These are phyloP conservation scores for Casuarius casuarius DNA, from an alignment of 2,113 vertebrate genomes.

Conservation along the genomic window DNA sequence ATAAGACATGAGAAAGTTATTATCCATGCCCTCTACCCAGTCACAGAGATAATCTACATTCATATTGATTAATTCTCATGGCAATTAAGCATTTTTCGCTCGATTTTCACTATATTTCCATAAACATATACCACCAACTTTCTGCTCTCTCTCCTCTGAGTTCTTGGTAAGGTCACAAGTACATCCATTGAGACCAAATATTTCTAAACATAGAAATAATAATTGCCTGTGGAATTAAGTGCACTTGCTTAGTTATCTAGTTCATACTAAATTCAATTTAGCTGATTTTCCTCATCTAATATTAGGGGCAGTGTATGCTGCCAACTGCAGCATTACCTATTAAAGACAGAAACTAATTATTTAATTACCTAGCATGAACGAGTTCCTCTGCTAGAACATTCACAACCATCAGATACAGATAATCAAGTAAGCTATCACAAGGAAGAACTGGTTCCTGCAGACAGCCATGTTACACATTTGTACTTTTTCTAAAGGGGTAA, in stretches of 20 bases:
- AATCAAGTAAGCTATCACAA: not conserved
- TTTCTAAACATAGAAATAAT: constrained; percentile 64
- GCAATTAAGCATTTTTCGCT: constrained; percentile 2
- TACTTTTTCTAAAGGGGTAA: not conserved
- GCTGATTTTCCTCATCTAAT: constrained; percentile 41
- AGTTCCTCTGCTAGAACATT: not conserved
- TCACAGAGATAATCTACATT: not conserved
- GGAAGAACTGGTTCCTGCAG: not conserved
- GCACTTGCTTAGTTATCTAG: constrained; percentile 63
- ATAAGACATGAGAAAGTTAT: not conserved
- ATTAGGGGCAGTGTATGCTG: not conserved
- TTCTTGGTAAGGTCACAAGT: constrained; percentile 30
- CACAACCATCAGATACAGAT: not conserved
- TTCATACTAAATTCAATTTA: constrained; percentile 63
- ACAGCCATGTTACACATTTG: not conserved
- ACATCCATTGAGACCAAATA: constrained; percentile 39
- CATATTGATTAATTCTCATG: not conserved
- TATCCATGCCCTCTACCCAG: not conserved
- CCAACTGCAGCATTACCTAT: constrained; percentile 32
- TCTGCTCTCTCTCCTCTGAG: not conserved
- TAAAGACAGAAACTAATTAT: constrained; percentile 40
- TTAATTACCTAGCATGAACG: constrained; percentile 7
- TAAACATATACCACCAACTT: not conserved
- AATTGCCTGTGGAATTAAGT: constrained; percentile 61
- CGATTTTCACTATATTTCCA: not conserved